Evolutionary conservation across 2,888 invertebrate species (phyloP), one percentile per base, ranked within the genome.

Genomic region (Neoitamus cyanurus): DNA sequence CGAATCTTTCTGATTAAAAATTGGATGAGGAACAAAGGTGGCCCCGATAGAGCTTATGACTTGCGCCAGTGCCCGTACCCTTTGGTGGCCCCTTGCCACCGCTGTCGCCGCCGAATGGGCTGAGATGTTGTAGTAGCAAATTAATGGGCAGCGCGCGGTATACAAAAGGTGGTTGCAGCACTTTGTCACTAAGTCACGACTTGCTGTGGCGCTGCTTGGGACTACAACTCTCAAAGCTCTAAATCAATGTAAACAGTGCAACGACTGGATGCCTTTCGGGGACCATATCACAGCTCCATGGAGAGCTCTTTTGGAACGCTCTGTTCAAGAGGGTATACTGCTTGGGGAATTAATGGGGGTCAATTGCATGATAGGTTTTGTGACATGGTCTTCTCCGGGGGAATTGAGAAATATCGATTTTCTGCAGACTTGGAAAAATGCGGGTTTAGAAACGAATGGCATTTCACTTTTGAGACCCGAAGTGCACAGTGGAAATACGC

Each of bases 151-250:
- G 25, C 77, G 9, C 11, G 3, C 13, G 36, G n/a, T 15, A 6
- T 20, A 20, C 20, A 37, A n/a, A 77, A 46, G 28, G 42, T 77
- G 77, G 25, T 77, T 37, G 42, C 25, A 46, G 77, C 36, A 30
- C 77, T 46, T 42, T 46, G 46, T 46, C 46, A 42, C 77, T 31
- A 73, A 77, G 77, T 77, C 77, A 77, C 77, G 77, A 77, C 28
- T 46, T 77, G 34, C n/a, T 37, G 20, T 30, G 28, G 30, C 6
- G 77, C 42, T 46, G 42, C 77, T 77, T 77, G 46, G n/a, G 77
- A 77, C 20, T 28, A 77, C 42, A 25, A 46, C 36, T 30, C 36
- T 42, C 13, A 28, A 13, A 6, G 34, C 70, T 70, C 31, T 31
- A 70, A 70, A 70, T 70, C 70, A 70, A 34, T 70, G 70, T 34